A percentile compares a stretch with the other conserved stretches of the same genome.
Conservation (phyloP, 2,113 vertebrate species). For the Grantiella picta region DNA sequence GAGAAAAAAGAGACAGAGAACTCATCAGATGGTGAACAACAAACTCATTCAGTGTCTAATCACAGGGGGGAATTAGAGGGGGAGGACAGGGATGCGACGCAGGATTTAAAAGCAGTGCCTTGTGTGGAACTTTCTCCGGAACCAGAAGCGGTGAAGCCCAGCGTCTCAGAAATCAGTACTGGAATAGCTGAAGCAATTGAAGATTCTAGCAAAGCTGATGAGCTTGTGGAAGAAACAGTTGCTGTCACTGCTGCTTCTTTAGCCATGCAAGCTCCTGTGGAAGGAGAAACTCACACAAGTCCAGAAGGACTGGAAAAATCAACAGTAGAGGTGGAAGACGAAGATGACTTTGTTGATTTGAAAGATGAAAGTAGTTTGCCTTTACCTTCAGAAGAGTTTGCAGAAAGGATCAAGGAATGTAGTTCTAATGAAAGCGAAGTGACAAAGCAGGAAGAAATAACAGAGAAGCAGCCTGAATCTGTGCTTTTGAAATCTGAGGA, state of each 20-base stretch:
- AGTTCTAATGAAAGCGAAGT: neutral
- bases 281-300: constrained; percentile 57
- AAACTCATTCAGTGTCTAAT: neutral
- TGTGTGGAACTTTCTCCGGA: neutral
- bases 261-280: neutral
- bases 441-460: neutral
- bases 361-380: constrained; percentile 60
- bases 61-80: constrained; percentile 27
- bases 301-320: constrained; percentile 54
- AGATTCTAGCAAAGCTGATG: constrained; percentile 30
- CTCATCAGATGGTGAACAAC: constrained; percentile 39
- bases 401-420: neutral
- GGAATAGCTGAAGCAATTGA: constrained; percentile 56
- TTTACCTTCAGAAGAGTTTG: neutral
- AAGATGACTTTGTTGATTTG: constrained; percentile 72
- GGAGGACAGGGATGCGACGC: neutral
- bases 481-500: neutral
- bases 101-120: neutral
- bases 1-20: constrained; percentile 66
- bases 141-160: neutral
- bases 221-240: constrained; percentile 45
- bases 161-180: constrained; percentile 38
- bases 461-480: neutral
- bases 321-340: constrained; percentile 53
- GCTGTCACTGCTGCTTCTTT: constrained; percentile 49